Conservation (phyloP, 2,113 vertebrate species). For the Ptilonorhynchus violaceus region DNA sequence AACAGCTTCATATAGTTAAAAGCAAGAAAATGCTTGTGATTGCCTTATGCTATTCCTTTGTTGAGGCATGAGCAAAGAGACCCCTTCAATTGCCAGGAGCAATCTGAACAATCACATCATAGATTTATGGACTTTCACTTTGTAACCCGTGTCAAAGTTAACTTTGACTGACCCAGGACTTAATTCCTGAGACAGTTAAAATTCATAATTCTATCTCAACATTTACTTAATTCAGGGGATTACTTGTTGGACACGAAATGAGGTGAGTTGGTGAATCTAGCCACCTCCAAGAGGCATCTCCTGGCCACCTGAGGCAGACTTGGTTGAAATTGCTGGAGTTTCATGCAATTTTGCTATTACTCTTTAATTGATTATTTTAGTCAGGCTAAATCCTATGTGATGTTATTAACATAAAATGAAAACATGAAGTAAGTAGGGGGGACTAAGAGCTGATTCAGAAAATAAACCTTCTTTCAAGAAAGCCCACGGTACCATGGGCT, state of each 20-base stretch:
- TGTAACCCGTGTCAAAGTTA: accelerated
- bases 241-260: not conserved
- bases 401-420: not conserved
- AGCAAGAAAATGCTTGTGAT: not conserved
- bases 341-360: not conserved
- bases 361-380: not conserved
- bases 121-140: not conserved
- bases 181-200: not conserved
- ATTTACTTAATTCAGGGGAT: not conserved
- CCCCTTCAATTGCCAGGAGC: not conserved
- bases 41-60: not conserved
- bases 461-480: not conserved
- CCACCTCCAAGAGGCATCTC: not conserved
- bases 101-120: not conserved
- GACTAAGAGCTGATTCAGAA: not conserved
- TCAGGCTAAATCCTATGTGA: not conserved
- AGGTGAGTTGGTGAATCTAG: not conserved
- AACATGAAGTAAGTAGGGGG: not conserved
- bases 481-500: not conserved
- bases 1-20: not conserved
- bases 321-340: not conserved
- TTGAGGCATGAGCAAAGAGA: not conserved
- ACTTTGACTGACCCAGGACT: not conserved
- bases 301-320: no score
- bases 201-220: not conserved